Evolutionary conservation across 2,797 vertebrate genomes (phyloP), one percentile per base, ranked within the genome.

Genomic region (Ataeniobius toweri): DNA sequence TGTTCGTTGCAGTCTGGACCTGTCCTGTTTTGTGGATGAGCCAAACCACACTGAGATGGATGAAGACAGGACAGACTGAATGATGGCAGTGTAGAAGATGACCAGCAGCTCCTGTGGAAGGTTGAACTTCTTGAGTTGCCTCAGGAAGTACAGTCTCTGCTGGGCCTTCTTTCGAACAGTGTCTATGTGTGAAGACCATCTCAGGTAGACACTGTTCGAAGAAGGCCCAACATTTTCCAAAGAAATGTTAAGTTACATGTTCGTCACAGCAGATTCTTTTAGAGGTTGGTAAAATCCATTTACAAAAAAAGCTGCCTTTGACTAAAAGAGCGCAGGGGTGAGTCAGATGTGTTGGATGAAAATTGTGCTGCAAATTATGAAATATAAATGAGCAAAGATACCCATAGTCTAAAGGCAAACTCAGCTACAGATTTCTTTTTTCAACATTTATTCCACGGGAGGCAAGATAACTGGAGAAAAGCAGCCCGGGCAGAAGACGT

Each of bases 371-470:
- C 48, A 83, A 78, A 73, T 44, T 10, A 79, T 75, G 79, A 88
- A 73, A 79, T 69, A 80, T 63, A 36, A 79, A 76, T 58, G 18
- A 28, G 22, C 10, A n/a, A 68, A 76, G 24, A 67, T 55, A 55
- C 71, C 82, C 3, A 86, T 85, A 81, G 24, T 51, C 56, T 28
- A 68, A 59, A 22, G 63, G n/a, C 26, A 59, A 53, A 55, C 26
- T 28, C 65, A 48, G 78, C 74, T 24, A 69, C 68, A n/a, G 51
- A 0, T 5, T 74, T 81, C 50, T 77, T 36, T 69, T 67, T 77
- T 14, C 44, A 81, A 83, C 86, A 48, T 89, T 85, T 85, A 80
- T 79, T 86, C 78, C n/a, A 0, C 72, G 55, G 82, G 58, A 79
- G 85, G 83, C n/a, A 81, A 80, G 84, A 86, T 80, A 81, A 61